Percentiles rank a stretch among this genome's conserved stretches.
phyloP scores from a whole-genome alignment of 2,797 vertebrate species.

The Podarcis siculus region DNA sequence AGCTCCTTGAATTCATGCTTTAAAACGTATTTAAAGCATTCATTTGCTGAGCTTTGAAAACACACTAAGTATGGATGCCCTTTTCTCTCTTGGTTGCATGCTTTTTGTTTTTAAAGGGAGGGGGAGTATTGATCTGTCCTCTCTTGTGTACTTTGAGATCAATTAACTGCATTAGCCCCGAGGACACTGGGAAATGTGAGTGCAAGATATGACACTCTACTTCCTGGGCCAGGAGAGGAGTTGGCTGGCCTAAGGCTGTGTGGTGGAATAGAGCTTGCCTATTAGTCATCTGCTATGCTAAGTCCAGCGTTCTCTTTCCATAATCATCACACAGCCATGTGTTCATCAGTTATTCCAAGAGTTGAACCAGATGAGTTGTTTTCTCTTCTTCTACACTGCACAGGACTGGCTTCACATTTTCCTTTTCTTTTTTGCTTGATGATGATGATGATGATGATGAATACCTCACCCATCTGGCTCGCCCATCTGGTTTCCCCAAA shows the following conservation, averaged over 20 bases:
- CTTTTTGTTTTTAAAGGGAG: conserved; percentile 8
- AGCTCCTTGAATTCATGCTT: not conserved
- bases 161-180: conserved; percentile 42
- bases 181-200: conserved; percentile 33
- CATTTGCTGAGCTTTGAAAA: conserved; percentile 15
- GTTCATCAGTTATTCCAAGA: conserved; percentile 44
- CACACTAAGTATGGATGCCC: not conserved
- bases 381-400: conserved; percentile 22
- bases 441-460: no score
- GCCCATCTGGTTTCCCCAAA: no score
- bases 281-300: conserved; percentile 41
- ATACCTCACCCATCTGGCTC: no score
- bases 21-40: conserved; percentile 6
- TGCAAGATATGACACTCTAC: conserved; percentile 7
- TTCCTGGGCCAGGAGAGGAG: conserved; percentile 33
- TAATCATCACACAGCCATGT: not conserved
- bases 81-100: not conserved
- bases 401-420: not conserved
- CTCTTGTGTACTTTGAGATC: conserved; percentile 18
- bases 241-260: conserved; percentile 15
- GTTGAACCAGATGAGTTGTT: conserved; percentile 24
- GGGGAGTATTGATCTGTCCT: not conserved
- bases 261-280: not conserved
- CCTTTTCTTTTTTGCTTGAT: no score
- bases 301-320: conserved; percentile 23